Evolutionary conservation across 2,113 vertebrate genomes (phyloP), one percentile per base, ranked within the genome.

Genomic region (Hypocryptadius cinnamomeus): DNA sequence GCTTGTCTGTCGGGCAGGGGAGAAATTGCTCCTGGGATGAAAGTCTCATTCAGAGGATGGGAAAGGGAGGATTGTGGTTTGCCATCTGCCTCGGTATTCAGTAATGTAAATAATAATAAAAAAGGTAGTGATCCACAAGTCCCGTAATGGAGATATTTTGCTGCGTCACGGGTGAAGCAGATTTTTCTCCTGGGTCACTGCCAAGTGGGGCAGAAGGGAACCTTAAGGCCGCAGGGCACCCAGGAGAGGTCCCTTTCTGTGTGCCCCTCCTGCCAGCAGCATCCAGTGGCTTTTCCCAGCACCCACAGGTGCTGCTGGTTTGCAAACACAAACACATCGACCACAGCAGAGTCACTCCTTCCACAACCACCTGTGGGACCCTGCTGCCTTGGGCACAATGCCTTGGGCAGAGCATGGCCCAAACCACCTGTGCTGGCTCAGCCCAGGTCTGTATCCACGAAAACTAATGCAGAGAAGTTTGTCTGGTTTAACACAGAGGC

Each of bases 271-370:
- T 80, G 27, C 19, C 12, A 37, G 48, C 63, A 40, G 11, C 73
- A 33, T 4, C 0, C 14, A 31, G 72, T 1, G 4, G 28, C 60
- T 70, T 4, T 70, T 51, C 23, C 39, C 37, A 33, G 53, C 71
- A 9, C 37, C 1, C 2, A 4, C 0, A 5, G 8, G 30, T 0
- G 0, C 0, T 0, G 45, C 3, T 6, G 50, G 20, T 73, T 70
- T 51, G 40, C 60, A 21, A 16, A 50, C 30, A 54, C 16, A 10
- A 14, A 18, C 11, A 4, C 25, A 1, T 63, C 40, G 21, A 17
- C 11, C 21, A 8, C 21, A 25, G 15, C 28, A 24, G 23, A 39
- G 22, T 12, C 22, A 7, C 37, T 57, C 47, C 42, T 3, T n/a
- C 22, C 40, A 2, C 18, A 27, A 17, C 19, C 30, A 24, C 42